Evolutionary conservation across 2,888 invertebrate species (phyloP).

Genomic region (Thyatira batis): DNA sequence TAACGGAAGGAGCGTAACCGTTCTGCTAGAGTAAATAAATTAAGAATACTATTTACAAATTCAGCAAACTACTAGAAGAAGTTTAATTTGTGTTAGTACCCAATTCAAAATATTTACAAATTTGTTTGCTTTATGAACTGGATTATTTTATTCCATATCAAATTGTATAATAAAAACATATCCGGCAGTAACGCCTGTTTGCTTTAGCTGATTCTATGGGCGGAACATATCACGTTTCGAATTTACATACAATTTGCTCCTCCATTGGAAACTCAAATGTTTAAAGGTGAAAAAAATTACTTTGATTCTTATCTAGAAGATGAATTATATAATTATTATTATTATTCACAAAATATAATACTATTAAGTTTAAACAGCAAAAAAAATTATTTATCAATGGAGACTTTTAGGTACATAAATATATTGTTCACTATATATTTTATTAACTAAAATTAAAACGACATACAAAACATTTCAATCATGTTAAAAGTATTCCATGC

Average conservation of each 20-base stretch:
- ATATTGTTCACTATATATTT: no score
- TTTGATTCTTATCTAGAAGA: neutral
- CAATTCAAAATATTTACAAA: no score
- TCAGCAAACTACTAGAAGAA: slow-evolving; percentile 26
- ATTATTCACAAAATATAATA: no score
- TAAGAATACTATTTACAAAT: slow-evolving; percentile 6
- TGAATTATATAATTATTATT: slow-evolving; percentile 1
- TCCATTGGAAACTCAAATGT: slow-evolving; percentile 11
- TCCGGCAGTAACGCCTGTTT: slow-evolving; percentile 22
- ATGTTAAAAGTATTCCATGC: neutral
- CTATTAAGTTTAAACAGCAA: no score
- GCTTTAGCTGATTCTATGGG: slow-evolving; percentile 37
- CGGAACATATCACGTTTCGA: slow-evolving; percentile 32
- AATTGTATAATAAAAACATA: neutral
- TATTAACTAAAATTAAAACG: no score
- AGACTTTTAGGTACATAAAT: no score
- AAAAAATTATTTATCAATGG: no score
- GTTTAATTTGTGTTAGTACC: neutral
- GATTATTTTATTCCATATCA: no score
- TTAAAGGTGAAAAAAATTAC: neutral
- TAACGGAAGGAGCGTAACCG: slow-evolving; percentile 51
- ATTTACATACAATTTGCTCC: slow-evolving; percentile 38
- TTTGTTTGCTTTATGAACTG: no score
- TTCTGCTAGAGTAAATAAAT: slow-evolving; percentile 43
- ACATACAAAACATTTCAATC: no score